These are phyloP conservation scores for Cylloceria caligata DNA, from an alignment of 2,888 invertebrate genomes.

Conservation along the genomic window DNA sequence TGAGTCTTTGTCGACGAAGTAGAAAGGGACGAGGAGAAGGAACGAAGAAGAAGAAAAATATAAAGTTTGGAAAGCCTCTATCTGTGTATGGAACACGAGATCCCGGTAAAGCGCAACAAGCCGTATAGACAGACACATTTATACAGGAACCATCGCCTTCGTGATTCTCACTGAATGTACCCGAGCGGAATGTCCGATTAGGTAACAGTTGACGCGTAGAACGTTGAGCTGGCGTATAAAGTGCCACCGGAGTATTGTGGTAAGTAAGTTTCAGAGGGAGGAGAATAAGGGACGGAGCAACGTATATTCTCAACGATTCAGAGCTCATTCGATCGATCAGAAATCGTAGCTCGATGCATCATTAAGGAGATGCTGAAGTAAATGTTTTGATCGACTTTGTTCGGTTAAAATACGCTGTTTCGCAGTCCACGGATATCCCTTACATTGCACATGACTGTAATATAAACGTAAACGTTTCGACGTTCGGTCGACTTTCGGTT, in stretches of 20 bases:
- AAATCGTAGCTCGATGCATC: not conserved
- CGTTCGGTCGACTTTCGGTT: too few relatives aligned
- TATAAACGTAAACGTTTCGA: too few relatives aligned
- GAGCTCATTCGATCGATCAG: not conserved
- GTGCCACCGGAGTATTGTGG: slow-evolving; percentile 8
- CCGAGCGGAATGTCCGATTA: slow-evolving; percentile 48
- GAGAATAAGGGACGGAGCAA: not conserved
- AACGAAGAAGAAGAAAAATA: slow-evolving; percentile 5
- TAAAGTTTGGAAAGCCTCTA: slow-evolving; percentile 29
- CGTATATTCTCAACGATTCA: not conserved
- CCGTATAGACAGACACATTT: not conserved
- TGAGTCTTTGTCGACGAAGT: slow-evolving; percentile 32
- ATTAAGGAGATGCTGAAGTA: not conserved
- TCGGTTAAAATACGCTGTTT: too few relatives aligned
- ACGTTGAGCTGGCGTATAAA: slow-evolving; percentile 22
- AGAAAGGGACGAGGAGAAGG: slow-evolving; percentile 1
- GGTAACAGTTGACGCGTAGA: slow-evolving; percentile 31
- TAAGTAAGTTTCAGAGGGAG: slow-evolving; percentile 7
- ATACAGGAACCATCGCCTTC: slow-evolving; percentile 22
- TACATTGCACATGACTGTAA: too few relatives aligned
- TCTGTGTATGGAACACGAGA: slow-evolving; percentile 7
- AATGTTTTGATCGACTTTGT: too few relatives aligned
- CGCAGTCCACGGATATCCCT: too few relatives aligned
- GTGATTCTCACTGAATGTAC: slow-evolving; percentile 33
- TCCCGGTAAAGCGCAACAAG: not conserved